A percentile compares a stretch with the other conserved stretches of the same genome.
Evolutionary conservation across 2,797 vertebrate genomes (phyloP).

Genomic region (Peromyscus melanophrys): DNA sequence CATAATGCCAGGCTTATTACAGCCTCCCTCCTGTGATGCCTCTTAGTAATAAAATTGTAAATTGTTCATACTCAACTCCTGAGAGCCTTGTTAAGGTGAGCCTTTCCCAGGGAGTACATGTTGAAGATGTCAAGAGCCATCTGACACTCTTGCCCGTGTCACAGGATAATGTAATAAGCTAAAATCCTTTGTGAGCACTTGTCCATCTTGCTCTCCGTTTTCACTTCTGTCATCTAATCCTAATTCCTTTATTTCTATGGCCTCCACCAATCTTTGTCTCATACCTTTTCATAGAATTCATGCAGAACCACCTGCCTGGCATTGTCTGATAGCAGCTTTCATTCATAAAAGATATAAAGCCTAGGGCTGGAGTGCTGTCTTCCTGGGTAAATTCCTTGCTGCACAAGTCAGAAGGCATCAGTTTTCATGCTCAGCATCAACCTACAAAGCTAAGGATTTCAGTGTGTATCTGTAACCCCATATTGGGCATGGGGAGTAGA

Average conservation of each 20-base stretch:
- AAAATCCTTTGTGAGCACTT: background rate
- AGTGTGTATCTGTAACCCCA: background rate
- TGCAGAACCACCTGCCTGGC: background rate
- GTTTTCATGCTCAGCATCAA: background rate
- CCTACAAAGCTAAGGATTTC: background rate
- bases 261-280: background rate
- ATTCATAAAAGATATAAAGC: constrained; percentile 23
- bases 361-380: background rate
- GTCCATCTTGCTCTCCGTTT: background rate
- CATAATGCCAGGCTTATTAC: constrained; percentile 74
- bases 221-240: background rate
- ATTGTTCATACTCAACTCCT: constrained; percentile 61
- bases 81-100: constrained; percentile 76
- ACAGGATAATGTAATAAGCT: constrained; percentile 15
- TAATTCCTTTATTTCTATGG: background rate
- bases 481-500: background rate
- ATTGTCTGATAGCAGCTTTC: background rate
- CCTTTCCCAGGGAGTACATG: constrained; percentile 72
- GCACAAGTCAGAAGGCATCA: background rate
- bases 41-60: constrained; percentile 77
- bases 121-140: constrained; percentile 77
- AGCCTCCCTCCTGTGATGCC: constrained; percentile 71
- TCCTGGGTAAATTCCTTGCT: background rate
- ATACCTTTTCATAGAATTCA: background rate
- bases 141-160: constrained; percentile 56